Conservation (phyloP, 2,888 invertebrate species). For the Busseola fusca region DNA sequence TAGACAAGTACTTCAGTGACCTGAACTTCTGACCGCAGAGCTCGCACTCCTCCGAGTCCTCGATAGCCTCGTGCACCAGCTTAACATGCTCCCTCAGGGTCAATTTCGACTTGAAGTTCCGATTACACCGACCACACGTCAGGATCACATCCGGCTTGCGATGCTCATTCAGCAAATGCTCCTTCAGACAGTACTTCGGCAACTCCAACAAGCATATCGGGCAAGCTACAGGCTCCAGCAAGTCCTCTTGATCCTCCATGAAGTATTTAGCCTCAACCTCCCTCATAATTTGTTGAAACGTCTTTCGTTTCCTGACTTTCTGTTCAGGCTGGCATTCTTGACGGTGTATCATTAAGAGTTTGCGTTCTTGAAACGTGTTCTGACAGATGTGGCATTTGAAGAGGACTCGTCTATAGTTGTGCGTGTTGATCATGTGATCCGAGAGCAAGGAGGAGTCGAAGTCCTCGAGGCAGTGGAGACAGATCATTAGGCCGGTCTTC, state of each 20-base stretch:
- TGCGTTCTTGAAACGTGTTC: constrained; percentile 60
- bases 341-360: constrained; percentile 54
- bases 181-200: constrained; percentile 62
- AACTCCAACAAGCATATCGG: constrained; percentile 67
- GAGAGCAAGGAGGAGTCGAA: constrained; percentile 58
- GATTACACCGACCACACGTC: constrained; percentile 64
- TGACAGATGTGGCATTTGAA: constrained; percentile 68
- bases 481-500: constrained; percentile 64
- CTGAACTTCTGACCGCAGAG: constrained; percentile 71
- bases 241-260: constrained; percentile 47
- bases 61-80: constrained; percentile 69
- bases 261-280: constrained; percentile 60
- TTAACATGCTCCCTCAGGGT: constrained; percentile 69
- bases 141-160: constrained; percentile 58
- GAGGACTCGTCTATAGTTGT: constrained; percentile 63
- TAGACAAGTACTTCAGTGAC: constrained; percentile 67
- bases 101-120: constrained; percentile 66
- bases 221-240: constrained; percentile 53
- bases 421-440: constrained; percentile 67
- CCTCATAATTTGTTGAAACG: constrained; percentile 63
- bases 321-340: constrained; percentile 61
- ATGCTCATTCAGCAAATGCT: constrained; percentile 66
- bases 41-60: constrained; percentile 68
- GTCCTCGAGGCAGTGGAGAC: constrained; percentile 68
- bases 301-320: constrained; percentile 60